Conservation (phyloP, 2,113 vertebrate genomes). For the Cromileptes altivelis region DNA sequence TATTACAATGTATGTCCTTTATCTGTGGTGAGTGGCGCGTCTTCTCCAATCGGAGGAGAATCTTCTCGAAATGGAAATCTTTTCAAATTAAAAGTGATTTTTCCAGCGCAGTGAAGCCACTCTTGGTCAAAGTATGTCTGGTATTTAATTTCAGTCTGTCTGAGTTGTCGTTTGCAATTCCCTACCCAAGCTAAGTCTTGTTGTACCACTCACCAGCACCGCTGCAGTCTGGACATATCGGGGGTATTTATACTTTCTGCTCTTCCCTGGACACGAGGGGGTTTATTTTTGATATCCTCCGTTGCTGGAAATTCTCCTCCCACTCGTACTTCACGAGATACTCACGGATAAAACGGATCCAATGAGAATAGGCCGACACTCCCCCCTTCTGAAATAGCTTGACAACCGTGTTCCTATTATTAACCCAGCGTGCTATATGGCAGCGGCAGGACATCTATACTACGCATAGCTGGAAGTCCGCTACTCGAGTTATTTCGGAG, state of each 20-base stretch:
- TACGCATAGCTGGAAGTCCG: conserved; percentile 70
- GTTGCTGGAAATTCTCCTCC: conserved; percentile 91
- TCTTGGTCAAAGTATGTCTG: conserved; percentile 53
- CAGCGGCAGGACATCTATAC: conserved; percentile 61
- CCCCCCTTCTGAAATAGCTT: conserved; percentile 78
- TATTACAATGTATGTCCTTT: conserved; percentile 2
- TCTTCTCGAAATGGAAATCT: conserved; percentile 1
- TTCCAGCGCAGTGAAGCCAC: conserved; percentile 44
- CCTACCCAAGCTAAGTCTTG: conserved; percentile 39
- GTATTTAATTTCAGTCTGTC: conserved; percentile 31
- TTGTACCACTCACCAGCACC: conserved; percentile 75
- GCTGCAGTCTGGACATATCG: conserved; percentile 78
- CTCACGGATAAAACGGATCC: conserved; percentile 87
- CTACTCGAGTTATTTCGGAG: conserved; percentile 67
- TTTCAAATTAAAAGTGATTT: conserved; percentile 9
- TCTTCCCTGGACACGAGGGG: conserved; percentile 90
- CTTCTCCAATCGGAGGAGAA: not conserved
- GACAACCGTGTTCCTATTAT: conserved; percentile 79
- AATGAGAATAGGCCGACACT: conserved; percentile 86
- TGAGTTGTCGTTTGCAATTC: conserved; percentile 24
- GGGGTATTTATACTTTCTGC: conserved; percentile 92
- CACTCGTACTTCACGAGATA: conserved; percentile 80
- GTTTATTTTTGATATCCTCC: conserved; percentile 93
- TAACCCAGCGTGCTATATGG: conserved; percentile 68
- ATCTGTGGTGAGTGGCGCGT: conserved; percentile 20